These are phyloP conservation scores for Ypsolopha sequella DNA, from an alignment of 2,888 invertebrate genomes.

Conservation along the genomic window DNA sequence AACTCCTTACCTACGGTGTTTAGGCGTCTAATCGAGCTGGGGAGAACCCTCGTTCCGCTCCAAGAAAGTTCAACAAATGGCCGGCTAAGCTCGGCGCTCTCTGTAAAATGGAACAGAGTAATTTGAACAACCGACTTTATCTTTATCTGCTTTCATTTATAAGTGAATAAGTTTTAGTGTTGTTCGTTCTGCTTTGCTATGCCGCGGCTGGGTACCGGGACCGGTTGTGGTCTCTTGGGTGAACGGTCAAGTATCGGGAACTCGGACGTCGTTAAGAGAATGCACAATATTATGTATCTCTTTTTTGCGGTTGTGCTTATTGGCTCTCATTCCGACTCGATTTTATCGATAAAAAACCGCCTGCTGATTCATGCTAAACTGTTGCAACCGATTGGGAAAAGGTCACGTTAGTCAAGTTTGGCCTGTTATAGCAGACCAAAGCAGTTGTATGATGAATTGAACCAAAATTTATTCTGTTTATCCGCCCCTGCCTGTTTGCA, in stretches of 20 bases:
- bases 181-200: not conserved
- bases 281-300: not conserved
- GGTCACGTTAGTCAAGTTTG: not conserved
- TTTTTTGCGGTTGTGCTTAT: not conserved
- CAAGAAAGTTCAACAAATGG: slow-evolving; percentile 12
- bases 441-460: no score
- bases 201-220: slow-evolving; percentile 9
- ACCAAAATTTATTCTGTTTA: no score
- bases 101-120: not conserved
- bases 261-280: not conserved
- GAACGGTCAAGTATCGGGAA: slow-evolving; percentile 27
- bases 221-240: slow-evolving; percentile 26
- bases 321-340: not conserved
- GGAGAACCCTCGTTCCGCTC: slow-evolving; percentile 20
- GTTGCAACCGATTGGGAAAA: not conserved
- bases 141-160: not conserved
- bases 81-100: not conserved
- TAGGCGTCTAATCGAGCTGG: slow-evolving; percentile 20
- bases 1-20: slow-evolving; percentile 15
- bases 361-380: not conserved
- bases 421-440: not conserved
- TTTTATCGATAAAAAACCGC: not conserved
- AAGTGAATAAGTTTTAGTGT: not conserved
- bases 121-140: not conserved
- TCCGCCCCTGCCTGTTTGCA: no score